Evolutionary conservation across 2,113 vertebrate genomes (phyloP).

Genomic region (Oncorhynchus kisutch): DNA sequence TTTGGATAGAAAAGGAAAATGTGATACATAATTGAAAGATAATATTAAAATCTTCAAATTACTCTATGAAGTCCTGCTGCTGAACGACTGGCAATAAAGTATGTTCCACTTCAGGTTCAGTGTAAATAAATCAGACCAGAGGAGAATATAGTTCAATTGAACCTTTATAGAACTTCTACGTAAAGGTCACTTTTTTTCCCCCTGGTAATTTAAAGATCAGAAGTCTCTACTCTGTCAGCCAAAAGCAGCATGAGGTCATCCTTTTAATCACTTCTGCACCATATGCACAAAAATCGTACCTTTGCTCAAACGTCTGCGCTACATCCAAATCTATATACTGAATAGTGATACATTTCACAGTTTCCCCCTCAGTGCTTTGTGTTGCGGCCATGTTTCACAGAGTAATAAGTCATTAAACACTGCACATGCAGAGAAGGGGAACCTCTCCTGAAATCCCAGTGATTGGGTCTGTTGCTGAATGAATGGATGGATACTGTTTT

Average conservation of each 20-base stretch:
- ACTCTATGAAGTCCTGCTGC: slow-evolving; percentile 36
- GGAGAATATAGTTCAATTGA: slow-evolving; percentile 70
- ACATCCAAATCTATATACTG: slow-evolving; percentile 39
- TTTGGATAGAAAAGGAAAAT: slow-evolving; percentile 31
- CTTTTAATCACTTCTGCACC: slow-evolving; percentile 67
- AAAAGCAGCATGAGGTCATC: slow-evolving; percentile 51
- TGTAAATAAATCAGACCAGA: slow-evolving; percentile 69
- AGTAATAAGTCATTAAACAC: slow-evolving; percentile 55
- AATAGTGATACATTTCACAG: slow-evolving; percentile 50
- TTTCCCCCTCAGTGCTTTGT: slow-evolving; percentile 33
- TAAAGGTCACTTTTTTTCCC: slow-evolving; percentile 74
- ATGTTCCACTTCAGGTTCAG: slow-evolving; percentile 58
- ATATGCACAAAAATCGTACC: slow-evolving; percentile 37
- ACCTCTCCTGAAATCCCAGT: slow-evolving; percentile 45
- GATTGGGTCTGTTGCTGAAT: slow-evolving; percentile 24
- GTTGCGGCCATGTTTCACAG: slow-evolving; percentile 37
- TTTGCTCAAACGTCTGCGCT: slow-evolving; percentile 44
- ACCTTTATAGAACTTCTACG: slow-evolving; percentile 74
- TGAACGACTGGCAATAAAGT: slow-evolving; percentile 49
- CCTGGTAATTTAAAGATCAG: slow-evolving; percentile 74
- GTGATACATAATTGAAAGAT: slow-evolving; percentile 24
- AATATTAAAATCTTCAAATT: slow-evolving; percentile 12
- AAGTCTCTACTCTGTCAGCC: slow-evolving; percentile 47
- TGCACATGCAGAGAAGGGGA: slow-evolving; percentile 28
- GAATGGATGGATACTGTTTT: slow-evolving; percentile 1